Evolutionary conservation across 2,113 vertebrate species (phyloP), one percentile per base, ranked within the genome.

Genomic region (Micromys minutus): DNA sequence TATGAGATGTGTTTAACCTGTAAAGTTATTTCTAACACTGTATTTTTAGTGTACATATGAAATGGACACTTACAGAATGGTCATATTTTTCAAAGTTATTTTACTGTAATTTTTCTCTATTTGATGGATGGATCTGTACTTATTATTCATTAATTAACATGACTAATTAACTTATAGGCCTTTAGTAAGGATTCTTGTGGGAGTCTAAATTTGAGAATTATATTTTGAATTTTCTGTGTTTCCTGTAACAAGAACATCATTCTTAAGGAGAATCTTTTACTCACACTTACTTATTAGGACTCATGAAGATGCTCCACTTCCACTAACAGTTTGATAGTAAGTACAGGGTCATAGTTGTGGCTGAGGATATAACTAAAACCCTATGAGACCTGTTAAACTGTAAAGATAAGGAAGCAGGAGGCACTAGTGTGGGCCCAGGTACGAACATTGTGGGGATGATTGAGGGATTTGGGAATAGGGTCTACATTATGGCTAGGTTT

Each of bases 21-120:
- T 6, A 72, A 12, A 3, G 17, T 83, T 93, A 95, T 94, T 94
- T 91, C 77, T 96, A 93, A 74, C 69, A 45, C 42, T 94, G 3
- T 59, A 15, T 13, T 80, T 16, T 7, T 29, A 87, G 72, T 80
- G 85, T 85, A 45, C 7, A 69, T 83, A 90, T 91, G 13, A 94
- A 96, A 71, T 69, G 63, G 17, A 80, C 5, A 61, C 22, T 55
- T 61, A 74, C 21, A 79, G 71, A 90, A 91, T 67, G 34, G 3
- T 22, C 31, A 36, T 24, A 79, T 77, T 76, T 92, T 89, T 89
- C 5, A 31, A 10, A 12, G 8, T 67, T 90, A 61, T 52, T 85
- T 84, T 84, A 63, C 26, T 31, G n/a, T 89, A 81, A 55, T 47
- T 95, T 91, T 86, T 31, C 63, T 79, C 5, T 47, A 29, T n/a